A percentile compares a stretch with the other conserved stretches of the same genome.
Conservation (phyloP, 2,797 vertebrate genomes). For the Alca torda region DNA sequence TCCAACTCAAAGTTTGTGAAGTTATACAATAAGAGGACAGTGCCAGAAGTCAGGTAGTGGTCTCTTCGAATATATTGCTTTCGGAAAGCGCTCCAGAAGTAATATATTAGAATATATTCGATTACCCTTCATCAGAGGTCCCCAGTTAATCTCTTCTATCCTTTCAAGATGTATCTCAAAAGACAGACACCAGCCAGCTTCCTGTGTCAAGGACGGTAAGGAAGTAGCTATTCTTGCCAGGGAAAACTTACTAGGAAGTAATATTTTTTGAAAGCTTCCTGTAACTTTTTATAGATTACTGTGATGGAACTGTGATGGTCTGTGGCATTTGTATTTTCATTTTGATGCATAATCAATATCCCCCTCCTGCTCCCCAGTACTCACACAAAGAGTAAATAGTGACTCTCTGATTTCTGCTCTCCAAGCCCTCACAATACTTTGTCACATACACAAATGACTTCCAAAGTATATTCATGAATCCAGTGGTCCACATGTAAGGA, state of each 20-base stretch:
- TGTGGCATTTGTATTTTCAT: neutral
- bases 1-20: neutral
- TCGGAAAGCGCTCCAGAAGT: neutral
- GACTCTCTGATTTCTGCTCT: neutral
- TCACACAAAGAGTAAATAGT: neutral
- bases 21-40: neutral
- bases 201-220: neutral
- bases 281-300: neutral
- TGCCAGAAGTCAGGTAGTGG: neutral
- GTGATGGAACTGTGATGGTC: neutral
- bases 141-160: neutral
- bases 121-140: neutral
- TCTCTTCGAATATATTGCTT: neutral
- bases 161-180: neutral
- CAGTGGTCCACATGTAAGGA: neutral
- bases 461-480: accelerated
- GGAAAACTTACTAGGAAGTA: neutral
- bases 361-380: neutral
- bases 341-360: neutral
- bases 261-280: neutral
- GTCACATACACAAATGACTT: neutral
- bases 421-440: too few relatives aligned
- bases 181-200: neutral
- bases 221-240: neutral
- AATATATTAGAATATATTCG: too few relatives aligned